Percentiles rank a stretch among this genome's conserved stretches.
phyloP scores from a whole-genome alignment of 2,113 vertebrate genomes.

The Mustela lutreola region DNA sequence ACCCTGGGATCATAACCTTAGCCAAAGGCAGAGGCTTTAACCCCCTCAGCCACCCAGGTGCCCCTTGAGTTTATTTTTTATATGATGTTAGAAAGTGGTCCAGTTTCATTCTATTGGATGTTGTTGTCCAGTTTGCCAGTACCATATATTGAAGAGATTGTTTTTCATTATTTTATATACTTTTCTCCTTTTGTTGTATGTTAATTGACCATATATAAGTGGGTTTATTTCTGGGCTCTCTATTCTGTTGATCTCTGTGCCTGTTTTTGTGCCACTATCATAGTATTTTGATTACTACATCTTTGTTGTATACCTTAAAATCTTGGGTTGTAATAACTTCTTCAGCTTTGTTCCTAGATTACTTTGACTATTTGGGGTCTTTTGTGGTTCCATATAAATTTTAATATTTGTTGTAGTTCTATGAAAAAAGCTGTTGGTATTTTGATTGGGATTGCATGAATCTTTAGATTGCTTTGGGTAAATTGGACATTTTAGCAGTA shows the following conservation, averaged over 20 bases:
- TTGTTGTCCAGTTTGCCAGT: background rate
- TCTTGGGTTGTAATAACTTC: background rate
- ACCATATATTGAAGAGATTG: background rate
- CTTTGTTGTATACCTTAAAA: background rate
- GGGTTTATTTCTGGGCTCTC: background rate
- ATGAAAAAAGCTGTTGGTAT: background rate
- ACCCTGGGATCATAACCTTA: too few relatives aligned
- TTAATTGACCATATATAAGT: background rate
- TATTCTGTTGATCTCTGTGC: background rate
- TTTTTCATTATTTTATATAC: background rate
- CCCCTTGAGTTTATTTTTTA: background rate
- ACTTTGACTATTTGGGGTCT: background rate
- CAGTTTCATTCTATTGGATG: background rate
- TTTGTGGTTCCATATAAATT: background rate
- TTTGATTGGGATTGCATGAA: background rate
- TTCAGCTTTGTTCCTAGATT: background rate
- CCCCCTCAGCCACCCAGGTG: too few relatives aligned
- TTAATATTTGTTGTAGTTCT: background rate
- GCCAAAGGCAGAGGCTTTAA: too few relatives aligned
- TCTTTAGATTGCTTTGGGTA: background rate
- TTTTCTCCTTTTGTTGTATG: background rate
- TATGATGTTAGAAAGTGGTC: background rate
- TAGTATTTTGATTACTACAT: background rate
- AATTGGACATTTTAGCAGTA: background rate
- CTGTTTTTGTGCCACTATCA: background rate